Percentiles rank a stretch among this genome's conserved stretches.
Evolutionary conservation across 23 tunicate genomes (phyloP).

Genomic region (Aplidium turbinatum): DNA sequence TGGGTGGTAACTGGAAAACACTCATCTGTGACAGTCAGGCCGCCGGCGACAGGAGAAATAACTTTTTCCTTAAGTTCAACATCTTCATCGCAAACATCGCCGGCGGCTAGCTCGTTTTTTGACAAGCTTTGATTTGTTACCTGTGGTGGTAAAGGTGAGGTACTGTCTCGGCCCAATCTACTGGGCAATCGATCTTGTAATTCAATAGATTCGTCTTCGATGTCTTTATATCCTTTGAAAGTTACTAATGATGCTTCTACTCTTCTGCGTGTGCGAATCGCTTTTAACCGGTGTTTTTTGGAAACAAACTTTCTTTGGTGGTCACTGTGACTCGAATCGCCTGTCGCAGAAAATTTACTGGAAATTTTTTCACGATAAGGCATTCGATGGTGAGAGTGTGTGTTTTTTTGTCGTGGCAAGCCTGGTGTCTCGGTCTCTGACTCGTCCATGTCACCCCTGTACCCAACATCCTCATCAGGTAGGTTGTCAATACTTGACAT

Average conservation of each 20-base stretch:
- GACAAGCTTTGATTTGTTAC: background rate
- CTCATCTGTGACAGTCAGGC: slow-evolving; percentile 27
- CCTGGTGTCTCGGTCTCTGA: slow-evolving; percentile 47
- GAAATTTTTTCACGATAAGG: background rate
- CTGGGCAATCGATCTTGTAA: background rate
- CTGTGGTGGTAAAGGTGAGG: background rate
- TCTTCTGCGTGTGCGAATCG: background rate
- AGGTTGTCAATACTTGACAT: too few relatives aligned
- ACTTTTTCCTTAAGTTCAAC: slow-evolving; percentile 16
- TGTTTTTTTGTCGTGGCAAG: slow-evolving; percentile 27
- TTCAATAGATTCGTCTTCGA: background rate
- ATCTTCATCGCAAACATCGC: slow-evolving; percentile 55
- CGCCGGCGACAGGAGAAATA: slow-evolving; percentile 53
- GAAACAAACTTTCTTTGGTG: background rate
- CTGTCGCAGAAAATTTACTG: slow-evolving; percentile 11
- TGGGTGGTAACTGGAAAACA: too few relatives aligned
- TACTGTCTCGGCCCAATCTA: background rate
- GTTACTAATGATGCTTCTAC: slow-evolving; percentile 1
- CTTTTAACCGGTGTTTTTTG: slow-evolving; percentile 18
- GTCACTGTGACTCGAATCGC: slow-evolving; percentile 14
- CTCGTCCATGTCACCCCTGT: slow-evolving; percentile 77
- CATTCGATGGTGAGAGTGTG: slow-evolving; percentile 6
- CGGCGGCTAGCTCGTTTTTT: slow-evolving; percentile 86
- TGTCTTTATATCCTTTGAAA: slow-evolving; percentile 48
- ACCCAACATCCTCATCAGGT: slow-evolving; percentile 68